phyloP scores from a whole-genome alignment of 2,797 vertebrate genomes.

The Gallinago solitaria region DNA sequence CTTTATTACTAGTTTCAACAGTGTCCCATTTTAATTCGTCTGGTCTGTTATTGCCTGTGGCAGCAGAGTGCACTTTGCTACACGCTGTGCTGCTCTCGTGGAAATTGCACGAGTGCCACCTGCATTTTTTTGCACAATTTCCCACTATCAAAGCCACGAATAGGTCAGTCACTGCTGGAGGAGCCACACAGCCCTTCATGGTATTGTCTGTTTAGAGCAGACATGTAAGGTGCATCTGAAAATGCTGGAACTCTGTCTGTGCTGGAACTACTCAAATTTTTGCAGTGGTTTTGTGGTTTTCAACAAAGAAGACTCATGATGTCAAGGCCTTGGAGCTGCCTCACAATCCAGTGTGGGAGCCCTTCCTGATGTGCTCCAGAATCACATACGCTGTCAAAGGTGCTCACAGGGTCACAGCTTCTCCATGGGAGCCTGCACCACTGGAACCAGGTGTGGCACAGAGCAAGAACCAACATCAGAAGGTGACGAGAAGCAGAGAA shows the following conservation, averaged over 20 bases:
- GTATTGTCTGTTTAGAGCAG: not conserved
- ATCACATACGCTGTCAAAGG: not conserved
- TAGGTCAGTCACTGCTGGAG: not conserved
- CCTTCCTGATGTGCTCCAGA: not conserved
- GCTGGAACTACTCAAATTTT: not conserved
- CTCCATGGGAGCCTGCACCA: not conserved
- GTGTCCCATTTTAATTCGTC: not conserved
- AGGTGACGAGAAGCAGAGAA: not conserved
- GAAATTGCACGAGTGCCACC: not conserved
- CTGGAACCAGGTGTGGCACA: not conserved
- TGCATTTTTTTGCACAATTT: not conserved
- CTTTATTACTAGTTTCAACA: not conserved
- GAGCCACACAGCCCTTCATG: not conserved
- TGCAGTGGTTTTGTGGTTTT: not conserved
- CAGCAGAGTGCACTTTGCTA: not conserved
- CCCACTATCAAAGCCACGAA: not conserved
- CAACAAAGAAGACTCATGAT: not conserved
- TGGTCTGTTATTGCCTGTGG: not conserved
- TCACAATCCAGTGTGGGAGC: not conserved
- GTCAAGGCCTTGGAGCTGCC: not conserved
- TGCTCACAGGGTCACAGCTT: not conserved
- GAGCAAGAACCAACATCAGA: not conserved
- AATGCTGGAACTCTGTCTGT: not conserved
- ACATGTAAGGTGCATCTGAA: not conserved
- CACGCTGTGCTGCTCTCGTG: not conserved